These are phyloP conservation scores for Calephelis perditalis DNA, from an alignment of 2,888 invertebrate genomes.

Conservation along the genomic window DNA sequence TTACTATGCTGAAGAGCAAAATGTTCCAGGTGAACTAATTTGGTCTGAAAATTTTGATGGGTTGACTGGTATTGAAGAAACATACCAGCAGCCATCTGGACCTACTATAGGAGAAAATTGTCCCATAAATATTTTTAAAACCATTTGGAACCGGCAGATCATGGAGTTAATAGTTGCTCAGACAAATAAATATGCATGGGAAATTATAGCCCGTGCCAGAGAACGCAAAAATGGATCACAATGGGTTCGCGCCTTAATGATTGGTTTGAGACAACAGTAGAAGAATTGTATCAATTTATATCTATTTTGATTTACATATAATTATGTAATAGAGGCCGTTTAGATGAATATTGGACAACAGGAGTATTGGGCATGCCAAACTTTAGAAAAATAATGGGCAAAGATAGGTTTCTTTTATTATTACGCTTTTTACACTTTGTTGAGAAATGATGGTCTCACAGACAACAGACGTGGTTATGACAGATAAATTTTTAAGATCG, in stretches of 20 bases:
- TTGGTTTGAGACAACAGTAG: not conserved
- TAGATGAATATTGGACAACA: slow-evolving; percentile 8
- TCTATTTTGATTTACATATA: slow-evolving; percentile 10
- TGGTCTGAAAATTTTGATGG: slow-evolving; percentile 5
- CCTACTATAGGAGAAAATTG: not conserved
- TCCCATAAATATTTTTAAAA: slow-evolving; percentile 1
- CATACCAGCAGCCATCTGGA: slow-evolving; percentile 3
- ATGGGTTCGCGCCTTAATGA: not conserved
- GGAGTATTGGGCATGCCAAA: slow-evolving; percentile 5
- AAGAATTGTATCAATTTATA: slow-evolving; percentile 4
- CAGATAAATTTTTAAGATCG: not conserved
- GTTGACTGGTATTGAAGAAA: slow-evolving; percentile 5
- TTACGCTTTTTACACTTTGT: not conserved
- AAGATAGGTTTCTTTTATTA: not conserved
- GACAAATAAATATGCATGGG: slow-evolving; percentile 3
- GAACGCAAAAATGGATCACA: slow-evolving; percentile 3
- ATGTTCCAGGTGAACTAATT: not conserved
- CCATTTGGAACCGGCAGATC: not conserved
- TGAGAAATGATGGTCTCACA: not conserved
- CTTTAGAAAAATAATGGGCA: slow-evolving; percentile 11
- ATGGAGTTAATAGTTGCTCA: slow-evolving; percentile 2
- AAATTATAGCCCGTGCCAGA: slow-evolving; percentile 3
- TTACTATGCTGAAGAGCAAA: not conserved
- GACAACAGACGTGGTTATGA: not conserved
- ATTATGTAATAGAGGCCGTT: slow-evolving; percentile 5